A percentile compares a stretch with the other conserved stretches of the same genome.
Conservation (phyloP, 1,140 invertebrate species). For the Aphelenchoides avenae region DNA sequence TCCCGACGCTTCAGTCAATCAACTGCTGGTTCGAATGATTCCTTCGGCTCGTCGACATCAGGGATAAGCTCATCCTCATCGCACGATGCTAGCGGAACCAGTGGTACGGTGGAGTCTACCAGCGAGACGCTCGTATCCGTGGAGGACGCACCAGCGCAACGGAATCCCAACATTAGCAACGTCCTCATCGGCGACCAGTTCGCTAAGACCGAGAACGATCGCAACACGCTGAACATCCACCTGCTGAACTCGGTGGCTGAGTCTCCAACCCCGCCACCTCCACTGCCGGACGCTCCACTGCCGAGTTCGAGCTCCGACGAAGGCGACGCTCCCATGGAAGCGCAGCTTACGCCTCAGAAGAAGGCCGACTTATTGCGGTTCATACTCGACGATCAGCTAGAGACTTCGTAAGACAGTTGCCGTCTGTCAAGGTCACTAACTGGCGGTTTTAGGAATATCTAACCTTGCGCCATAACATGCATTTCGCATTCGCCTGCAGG, state of each 20-base stretch:
- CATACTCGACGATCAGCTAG: slow-evolving; percentile 36
- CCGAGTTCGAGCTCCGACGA: slow-evolving; percentile 16
- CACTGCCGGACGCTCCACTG: slow-evolving; percentile 26
- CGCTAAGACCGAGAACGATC: not conserved
- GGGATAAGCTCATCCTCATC: slow-evolving; percentile 40
- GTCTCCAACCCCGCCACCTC: slow-evolving; percentile 18
- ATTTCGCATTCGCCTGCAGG: too few species aligned
- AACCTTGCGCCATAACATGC: too few species aligned
- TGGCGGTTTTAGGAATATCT: too few species aligned
- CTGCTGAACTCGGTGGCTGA: slow-evolving; percentile 6
- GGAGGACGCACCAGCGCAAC: slow-evolving; percentile 2
- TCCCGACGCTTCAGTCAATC: slow-evolving; percentile 47
- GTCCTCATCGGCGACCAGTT: slow-evolving; percentile 1
- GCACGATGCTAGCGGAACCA: not conserved
- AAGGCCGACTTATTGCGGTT: slow-evolving; percentile 30
- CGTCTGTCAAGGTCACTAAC: too few species aligned
- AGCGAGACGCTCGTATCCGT: slow-evolving; percentile 1
- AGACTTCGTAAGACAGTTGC: slow-evolving; percentile 49
- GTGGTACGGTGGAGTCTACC: not conserved
- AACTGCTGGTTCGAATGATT: slow-evolving; percentile 37
- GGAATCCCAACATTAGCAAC: slow-evolving; percentile 12
- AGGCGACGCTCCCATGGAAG: slow-evolving; percentile 18
- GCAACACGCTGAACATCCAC: slow-evolving; percentile 22
- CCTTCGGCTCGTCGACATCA: slow-evolving; percentile 46
- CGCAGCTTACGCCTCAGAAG: slow-evolving; percentile 3